phyloP scores from a whole-genome alignment of 2,113 vertebrate genomes.

The Recurvirostra avosetta region DNA sequence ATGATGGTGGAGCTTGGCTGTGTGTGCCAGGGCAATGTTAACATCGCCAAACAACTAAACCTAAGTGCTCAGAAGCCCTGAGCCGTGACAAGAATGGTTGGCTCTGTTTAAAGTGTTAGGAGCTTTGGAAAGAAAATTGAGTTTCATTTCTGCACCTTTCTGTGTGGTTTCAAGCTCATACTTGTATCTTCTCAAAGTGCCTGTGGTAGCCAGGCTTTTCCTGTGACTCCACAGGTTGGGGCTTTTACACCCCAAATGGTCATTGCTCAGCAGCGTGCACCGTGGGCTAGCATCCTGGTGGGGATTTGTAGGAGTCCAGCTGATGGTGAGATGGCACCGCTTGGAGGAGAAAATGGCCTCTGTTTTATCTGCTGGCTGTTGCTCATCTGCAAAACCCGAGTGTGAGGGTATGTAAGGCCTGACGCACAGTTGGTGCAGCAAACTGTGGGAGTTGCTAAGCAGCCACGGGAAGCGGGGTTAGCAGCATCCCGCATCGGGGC shows the following conservation, averaged over 20 bases:
- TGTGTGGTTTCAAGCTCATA: neutral
- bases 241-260: neutral
- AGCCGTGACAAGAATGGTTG: rapidly evolving
- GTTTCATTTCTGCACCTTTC: neutral
- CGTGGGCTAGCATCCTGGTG: neutral
- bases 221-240: neutral
- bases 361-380: neutral
- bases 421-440: rapidly evolving
- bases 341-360: neutral
- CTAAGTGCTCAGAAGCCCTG: neutral
- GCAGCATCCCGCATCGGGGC: neutral
- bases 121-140: neutral
- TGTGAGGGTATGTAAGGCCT: neutral
- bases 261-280: rapidly evolving
- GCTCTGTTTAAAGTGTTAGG: neutral
- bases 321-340: neutral
- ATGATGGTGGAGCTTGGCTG: neutral
- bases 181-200: neutral
- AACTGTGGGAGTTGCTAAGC: neutral
- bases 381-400: neutral
- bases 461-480: neutral
- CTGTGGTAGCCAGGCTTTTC: neutral
- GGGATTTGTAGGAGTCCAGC: neutral
- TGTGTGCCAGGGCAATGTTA: neutral
- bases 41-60: neutral